phyloP scores from a whole-genome alignment of 2,888 invertebrate species.

The Gymnosoma rotundatum region DNA sequence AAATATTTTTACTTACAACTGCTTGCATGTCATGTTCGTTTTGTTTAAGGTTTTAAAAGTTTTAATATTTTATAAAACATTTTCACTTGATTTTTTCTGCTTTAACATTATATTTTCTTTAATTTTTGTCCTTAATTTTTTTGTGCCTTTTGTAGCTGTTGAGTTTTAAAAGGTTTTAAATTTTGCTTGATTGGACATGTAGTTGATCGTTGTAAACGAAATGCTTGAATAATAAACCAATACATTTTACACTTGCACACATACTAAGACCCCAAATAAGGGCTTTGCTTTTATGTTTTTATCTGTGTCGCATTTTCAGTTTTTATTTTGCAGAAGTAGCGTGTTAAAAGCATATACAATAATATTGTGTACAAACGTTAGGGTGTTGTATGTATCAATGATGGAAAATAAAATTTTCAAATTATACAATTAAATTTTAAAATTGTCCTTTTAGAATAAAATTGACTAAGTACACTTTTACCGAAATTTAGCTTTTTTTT shows the following conservation, averaged over 20 bases:
- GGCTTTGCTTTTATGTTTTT: slow-evolving; percentile 5
- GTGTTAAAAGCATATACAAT: no score
- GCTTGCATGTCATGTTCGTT: slow-evolving; percentile 32
- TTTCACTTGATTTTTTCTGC: background rate
- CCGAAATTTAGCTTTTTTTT: no score
- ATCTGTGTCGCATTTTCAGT: no score
- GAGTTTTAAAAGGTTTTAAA: slow-evolving; percentile 41
- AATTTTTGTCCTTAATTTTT: background rate
- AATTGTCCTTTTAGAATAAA: no score
- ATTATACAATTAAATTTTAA: no score
- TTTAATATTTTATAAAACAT: slow-evolving; percentile 11
- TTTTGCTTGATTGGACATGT: slow-evolving; percentile 80
- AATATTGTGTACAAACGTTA: no score
- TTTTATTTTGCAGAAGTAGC: background rate
- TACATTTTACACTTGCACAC: slow-evolving; percentile 6
- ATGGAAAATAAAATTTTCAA: no score
- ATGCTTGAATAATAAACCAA: slow-evolving; percentile 46
- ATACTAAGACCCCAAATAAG: background rate
- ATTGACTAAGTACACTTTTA: no score
- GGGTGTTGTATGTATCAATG: no score
- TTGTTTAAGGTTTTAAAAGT: background rate
- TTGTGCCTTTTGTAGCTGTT: slow-evolving; percentile 38
- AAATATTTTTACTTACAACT: slow-evolving; percentile 36
- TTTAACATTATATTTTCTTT: background rate
- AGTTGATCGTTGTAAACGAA: slow-evolving; percentile 78